Base-by-base conservation (phyloP, 2,113 vertebrate species). In the Grantiella picta region DNA sequence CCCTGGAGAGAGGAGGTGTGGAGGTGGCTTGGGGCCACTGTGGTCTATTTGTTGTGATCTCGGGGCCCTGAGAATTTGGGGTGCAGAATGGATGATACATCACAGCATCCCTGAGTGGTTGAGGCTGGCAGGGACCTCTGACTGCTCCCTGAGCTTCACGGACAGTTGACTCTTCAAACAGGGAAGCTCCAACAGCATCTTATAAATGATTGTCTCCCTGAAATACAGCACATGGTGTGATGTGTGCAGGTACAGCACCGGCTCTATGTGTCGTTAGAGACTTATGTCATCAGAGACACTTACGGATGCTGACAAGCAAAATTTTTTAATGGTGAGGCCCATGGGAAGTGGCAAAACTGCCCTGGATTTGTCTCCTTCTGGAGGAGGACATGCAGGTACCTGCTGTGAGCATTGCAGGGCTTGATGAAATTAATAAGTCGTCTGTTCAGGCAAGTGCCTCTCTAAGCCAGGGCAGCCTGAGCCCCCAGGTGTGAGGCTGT, bases 191-290 rank as follows among this genome's bases (percentile, higher is more conserved):
- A 47, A 3, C 10, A 69, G 40, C n/a, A 38, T 2, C 14, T 17
- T 20, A 33, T 7, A 29, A 35, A 80, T 29, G 16, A 20, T 0
- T 25, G 10, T 15, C 12, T 36, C 28, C 12, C 68, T 33, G 40
- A 56, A 36, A 23, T 1, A 1, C 0, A 1, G 40, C 50, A 12
- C 7, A 6, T 0, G 7, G 0, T 0, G 2, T 2, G 33, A 12
- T 14, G 33, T 27, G 23, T 14, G 40, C 71, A 49, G 21, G 28
- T 4, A 4, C 33, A 45, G 56, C 5, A 3, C 4, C 4, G 1
- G 18, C 56, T 33, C 56, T 12, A 0, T 2, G 0, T 0, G 2
- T 8, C 50, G 7, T 4, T 8, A 5, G 13, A 20, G 50, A 76
- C 24, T 38, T 38, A 38, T 38, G 38, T 38, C 38, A 38, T 11